Evolutionary conservation across 2,888 invertebrate species (phyloP).

Genomic region (Zhengitettix transpicula): DNA sequence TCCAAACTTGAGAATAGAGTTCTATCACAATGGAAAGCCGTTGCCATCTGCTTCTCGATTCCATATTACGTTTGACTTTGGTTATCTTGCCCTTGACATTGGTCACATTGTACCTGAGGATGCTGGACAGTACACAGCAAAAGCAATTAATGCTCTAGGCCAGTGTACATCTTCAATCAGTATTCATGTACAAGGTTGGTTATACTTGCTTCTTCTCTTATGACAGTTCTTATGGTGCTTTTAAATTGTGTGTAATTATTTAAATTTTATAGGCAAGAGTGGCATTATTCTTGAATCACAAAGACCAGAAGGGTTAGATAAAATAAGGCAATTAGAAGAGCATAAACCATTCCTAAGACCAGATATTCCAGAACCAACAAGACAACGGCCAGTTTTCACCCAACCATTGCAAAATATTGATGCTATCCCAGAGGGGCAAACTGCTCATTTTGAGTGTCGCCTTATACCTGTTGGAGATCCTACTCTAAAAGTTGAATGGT

Average conservation of each 20-base stretch:
- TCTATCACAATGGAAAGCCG: slow-evolving; percentile 84
- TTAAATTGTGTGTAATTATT: not conserved
- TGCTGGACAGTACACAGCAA: slow-evolving; percentile 86
- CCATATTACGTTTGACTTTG: slow-evolving; percentile 94
- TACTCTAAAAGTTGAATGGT: slow-evolving; percentile 90
- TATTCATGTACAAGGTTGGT: slow-evolving; percentile 46
- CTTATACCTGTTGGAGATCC: slow-evolving; percentile 90
- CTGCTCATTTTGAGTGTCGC: slow-evolving; percentile 89
- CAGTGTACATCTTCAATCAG: slow-evolving; percentile 71
- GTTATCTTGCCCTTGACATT: slow-evolving; percentile 91
- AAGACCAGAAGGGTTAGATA: slow-evolving; percentile 87
- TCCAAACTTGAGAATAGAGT: slow-evolving; percentile 75
- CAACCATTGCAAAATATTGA: slow-evolving; percentile 86
- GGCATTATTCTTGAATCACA: slow-evolving; percentile 79
- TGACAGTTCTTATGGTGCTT: not conserved
- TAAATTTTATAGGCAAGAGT: slow-evolving; percentile 38
- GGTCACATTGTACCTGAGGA: slow-evolving; percentile 88
- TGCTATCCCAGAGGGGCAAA: slow-evolving; percentile 69
- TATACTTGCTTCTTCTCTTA: not conserved
- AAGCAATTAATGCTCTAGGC: slow-evolving; percentile 81
- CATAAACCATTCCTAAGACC: slow-evolving; percentile 62
- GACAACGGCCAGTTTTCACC: slow-evolving; percentile 86
- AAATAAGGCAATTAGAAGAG: slow-evolving; percentile 75
- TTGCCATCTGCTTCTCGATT: slow-evolving; percentile 78
- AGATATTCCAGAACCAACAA: slow-evolving; percentile 65